phyloP scores from a whole-genome alignment of 2,888 invertebrate species.

The Hypomecis punctinalis region DNA sequence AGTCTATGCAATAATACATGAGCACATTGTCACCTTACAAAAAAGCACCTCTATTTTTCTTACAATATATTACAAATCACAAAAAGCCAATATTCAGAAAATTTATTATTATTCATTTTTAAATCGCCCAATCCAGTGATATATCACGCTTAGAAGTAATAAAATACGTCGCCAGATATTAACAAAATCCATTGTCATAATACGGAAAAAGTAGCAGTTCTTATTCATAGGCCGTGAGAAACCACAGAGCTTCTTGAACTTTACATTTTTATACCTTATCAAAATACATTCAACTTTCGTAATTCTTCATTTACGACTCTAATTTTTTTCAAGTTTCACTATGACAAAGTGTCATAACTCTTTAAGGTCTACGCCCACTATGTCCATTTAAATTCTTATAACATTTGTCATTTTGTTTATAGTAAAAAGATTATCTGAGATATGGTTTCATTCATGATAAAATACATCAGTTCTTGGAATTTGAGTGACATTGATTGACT shows the following conservation, averaged over 20 bases:
- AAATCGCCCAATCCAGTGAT: constrained; percentile 38
- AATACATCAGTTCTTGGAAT: constrained; percentile 18
- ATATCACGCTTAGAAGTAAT: constrained; percentile 54
- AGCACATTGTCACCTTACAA: background rate
- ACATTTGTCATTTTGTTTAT: constrained; percentile 57
- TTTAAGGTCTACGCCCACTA: constrained; percentile 46
- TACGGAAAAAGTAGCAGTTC: constrained; percentile 34
- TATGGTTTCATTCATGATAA: constrained; percentile 23
- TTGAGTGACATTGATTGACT: constrained; percentile 31
- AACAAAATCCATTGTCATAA: constrained; percentile 50
- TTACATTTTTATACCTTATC: constrained; percentile 13
- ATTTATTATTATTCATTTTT: constrained; percentile 34
- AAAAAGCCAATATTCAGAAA: background rate
- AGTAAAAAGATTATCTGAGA: constrained; percentile 27
- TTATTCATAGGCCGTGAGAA: constrained; percentile 59
- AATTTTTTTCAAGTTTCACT: background rate
- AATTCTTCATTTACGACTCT: background rate
- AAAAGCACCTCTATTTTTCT: background rate
- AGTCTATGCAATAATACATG: no score
- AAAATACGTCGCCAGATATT: constrained; percentile 51
- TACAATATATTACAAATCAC: background rate
- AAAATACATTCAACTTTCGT: constrained; percentile 2
- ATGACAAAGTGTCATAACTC: constrained; percentile 12
- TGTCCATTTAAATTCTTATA: constrained; percentile 50
- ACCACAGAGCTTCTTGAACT: constrained; percentile 5